These are phyloP conservation scores for Selene dorsalis DNA, from an alignment of 2,797 vertebrate species.

Conservation along the genomic window DNA sequence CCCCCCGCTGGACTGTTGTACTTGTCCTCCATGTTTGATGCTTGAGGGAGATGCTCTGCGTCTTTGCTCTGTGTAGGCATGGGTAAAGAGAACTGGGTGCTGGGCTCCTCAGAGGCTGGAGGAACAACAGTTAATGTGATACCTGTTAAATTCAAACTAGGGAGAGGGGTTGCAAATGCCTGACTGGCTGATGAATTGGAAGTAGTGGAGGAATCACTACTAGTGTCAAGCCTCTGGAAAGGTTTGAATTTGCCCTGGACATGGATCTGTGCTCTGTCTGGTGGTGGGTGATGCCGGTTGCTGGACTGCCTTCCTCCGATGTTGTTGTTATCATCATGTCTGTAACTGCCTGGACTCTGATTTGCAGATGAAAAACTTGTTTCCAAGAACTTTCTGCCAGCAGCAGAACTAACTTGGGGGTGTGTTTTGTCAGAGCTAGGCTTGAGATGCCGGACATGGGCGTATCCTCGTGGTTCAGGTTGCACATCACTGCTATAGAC, in stretches of 20 bases:
- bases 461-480: conserved; percentile 16
- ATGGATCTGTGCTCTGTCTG: neutral
- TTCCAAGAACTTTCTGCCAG: conserved; percentile 5
- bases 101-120: neutral
- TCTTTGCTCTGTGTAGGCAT: neutral
- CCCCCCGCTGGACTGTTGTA: neutral
- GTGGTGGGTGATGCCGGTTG: neutral
- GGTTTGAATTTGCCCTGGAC: conserved; percentile 47
- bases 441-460: conserved; percentile 10
- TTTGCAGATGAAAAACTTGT: neutral
- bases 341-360: neutral
- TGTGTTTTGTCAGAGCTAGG: neutral
- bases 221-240: conserved; percentile 17
- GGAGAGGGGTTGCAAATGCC: neutral
- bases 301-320: neutral
- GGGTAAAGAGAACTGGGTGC: neutral
- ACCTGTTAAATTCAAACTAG: neutral
- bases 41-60: neutral
- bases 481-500: neutral
- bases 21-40: neutral
- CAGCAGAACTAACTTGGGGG: neutral
- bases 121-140: neutral
- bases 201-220: too few relatives aligned
- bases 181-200: accelerated
- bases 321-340: neutral